Evolutionary conservation across 2,888 invertebrate genomes (phyloP), one percentile per base, ranked within the genome.

Genomic region (Caenorhabditis virilis): DNA sequence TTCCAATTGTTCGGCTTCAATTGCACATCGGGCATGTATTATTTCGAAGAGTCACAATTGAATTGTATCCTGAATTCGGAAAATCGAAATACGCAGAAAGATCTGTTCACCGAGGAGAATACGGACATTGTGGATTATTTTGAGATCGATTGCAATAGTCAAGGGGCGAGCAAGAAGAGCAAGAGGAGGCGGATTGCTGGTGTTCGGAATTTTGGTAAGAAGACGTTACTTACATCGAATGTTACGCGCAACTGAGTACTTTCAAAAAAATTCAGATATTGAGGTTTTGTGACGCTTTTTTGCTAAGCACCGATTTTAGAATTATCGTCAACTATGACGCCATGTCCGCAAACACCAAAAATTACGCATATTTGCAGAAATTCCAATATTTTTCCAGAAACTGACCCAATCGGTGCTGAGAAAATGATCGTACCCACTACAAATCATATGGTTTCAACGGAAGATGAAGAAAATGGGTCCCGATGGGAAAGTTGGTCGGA

Each of bases 31-130:
- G 83, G 83, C 43, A 83, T 83, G 83, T 83, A 74, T 49, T 83
- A 82, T 62, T 83, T 83, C 54, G 81, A 83, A 74, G 83, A 83
- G 52, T 63, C 67, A 0, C 75, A 79, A 54, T 59, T 82, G 16
- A 83, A 83, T 53, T 83, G 83, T 62, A 83, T 83, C 20, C 65
- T 83, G 41, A 83, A 83, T 52, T 79, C 79, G 26, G 81, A 83
- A 50, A 75, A 78, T 49, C 56, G 79, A 20, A 63, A 51, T n/a
- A 77, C 80, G 0, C 82, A 83, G 46, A 38, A 39, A 7, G 73
- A 73, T 20, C 49, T 83, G 18, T 83, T 83, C 66, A 72, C 79
- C 6, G 74, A 73, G 23, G 83, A 83, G 52, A 77, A 77, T 35
- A 77, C 78, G 6, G 83, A 83, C 59, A 76, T 82, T 23, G 83